phyloP scores from a whole-genome alignment of 2,888 invertebrate genomes.

The Protonemura montana region DNA sequence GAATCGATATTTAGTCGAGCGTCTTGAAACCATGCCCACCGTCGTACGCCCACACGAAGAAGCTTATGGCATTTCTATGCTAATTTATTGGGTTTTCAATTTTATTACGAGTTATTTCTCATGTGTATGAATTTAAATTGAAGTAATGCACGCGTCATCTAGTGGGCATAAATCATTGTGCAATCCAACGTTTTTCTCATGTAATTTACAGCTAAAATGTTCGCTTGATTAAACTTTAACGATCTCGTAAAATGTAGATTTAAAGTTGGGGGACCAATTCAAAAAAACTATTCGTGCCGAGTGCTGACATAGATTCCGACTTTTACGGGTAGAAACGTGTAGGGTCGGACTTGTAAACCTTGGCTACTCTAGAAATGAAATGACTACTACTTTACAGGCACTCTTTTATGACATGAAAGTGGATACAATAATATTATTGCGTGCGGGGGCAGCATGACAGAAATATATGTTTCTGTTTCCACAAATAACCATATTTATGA shows the following conservation, averaged over 20 bases:
- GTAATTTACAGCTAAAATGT: not conserved
- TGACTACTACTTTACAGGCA: too few species aligned
- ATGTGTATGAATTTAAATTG: not conserved
- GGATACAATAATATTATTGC: not conserved
- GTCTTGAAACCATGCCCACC: not conserved
- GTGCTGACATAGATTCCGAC: too few species aligned
- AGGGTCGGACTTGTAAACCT: too few species aligned
- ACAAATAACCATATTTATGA: not conserved
- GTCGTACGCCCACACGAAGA: not conserved
- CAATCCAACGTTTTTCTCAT: not conserved
- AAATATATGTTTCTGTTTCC: not conserved
- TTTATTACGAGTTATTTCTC: not conserved
- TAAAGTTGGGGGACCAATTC: too few species aligned
- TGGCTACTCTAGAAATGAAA: too few species aligned
- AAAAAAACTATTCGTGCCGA: too few species aligned
- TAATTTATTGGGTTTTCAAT: not conserved
- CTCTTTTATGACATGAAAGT: too few species aligned
- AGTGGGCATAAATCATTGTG: not conserved
- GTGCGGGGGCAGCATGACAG: not conserved
- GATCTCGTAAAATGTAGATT: not conserved
- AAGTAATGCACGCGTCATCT: not conserved
- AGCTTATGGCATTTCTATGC: not conserved
- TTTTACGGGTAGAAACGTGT: too few species aligned
- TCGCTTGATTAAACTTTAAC: conserved; percentile 12
- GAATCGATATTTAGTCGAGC: not conserved